Evolutionary conservation across 2,888 invertebrate species (phyloP).

Genomic region (Rosalia funebris): DNA sequence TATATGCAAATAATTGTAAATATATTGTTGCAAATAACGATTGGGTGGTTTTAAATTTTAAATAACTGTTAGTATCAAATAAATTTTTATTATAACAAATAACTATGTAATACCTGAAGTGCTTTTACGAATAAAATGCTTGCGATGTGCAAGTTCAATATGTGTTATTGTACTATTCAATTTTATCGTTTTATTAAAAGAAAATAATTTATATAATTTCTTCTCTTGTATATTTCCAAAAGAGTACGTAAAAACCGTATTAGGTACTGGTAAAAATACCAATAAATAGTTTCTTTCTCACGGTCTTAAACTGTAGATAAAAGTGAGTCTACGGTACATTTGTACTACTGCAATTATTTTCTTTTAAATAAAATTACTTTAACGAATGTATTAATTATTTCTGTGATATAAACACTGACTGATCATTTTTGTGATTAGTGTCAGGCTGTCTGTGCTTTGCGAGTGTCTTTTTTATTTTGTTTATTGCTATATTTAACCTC

Average conservation of each 20-base stretch:
- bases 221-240: too few relatives aligned
- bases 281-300: too few relatives aligned
- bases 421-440: constrained; percentile 34
- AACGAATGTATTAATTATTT: constrained; percentile 52
- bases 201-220: constrained; percentile 23
- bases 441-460: constrained; percentile 9
- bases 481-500: constrained; percentile 5
- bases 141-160: constrained; percentile 25
- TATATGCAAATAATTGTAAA: constrained; percentile 42
- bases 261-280: too few relatives aligned
- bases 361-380: constrained; percentile 20
- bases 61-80: constrained; percentile 56
- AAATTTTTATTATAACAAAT: constrained; percentile 52
- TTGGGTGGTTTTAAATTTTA: constrained; percentile 55
- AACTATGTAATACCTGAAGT: constrained; percentile 64
- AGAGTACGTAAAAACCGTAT: too few relatives aligned
- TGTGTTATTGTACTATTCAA: constrained; percentile 44
- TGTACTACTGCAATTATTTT: constrained; percentile 11
- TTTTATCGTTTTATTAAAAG: constrained; percentile 22
- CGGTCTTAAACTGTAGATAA: neutral
- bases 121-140: constrained; percentile 54
- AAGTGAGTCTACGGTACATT: neutral
- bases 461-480: constrained; percentile 3
- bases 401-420: constrained; percentile 57
- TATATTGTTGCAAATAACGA: constrained; percentile 44